A percentile compares a stretch with the other conserved stretches of the same genome.
Evolutionary conservation across 2,113 vertebrate genomes (phyloP).

Genomic region (Bubalus kerabau): DNA sequence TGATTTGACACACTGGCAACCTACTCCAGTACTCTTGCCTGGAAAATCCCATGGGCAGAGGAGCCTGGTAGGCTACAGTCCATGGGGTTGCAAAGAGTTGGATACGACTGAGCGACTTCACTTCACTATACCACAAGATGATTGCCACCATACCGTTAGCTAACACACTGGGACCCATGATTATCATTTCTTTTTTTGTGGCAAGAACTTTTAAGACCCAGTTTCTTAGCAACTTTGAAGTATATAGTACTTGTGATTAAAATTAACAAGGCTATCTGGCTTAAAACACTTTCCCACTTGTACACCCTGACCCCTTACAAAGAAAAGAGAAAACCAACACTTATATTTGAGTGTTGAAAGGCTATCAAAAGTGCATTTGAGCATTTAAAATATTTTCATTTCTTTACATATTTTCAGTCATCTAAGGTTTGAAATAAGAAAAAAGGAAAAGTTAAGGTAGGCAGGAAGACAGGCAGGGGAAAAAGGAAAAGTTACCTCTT

Average conservation of each 20-base stretch:
- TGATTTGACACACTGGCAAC: background rate
- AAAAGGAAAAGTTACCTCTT: background rate
- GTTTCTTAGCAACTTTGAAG: background rate
- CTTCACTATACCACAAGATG: background rate
- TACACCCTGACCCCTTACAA: background rate
- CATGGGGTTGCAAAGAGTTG: background rate
- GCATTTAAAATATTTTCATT: conserved; percentile 3
- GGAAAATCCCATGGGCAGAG: background rate
- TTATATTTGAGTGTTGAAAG: background rate
- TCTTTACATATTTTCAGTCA: background rate
- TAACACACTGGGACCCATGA: background rate
- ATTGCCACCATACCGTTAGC: background rate
- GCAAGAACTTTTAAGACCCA: background rate
- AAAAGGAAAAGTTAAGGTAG: background rate
- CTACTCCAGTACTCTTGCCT: background rate
- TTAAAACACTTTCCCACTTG: background rate
- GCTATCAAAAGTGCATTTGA: background rate
- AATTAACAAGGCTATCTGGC: background rate
- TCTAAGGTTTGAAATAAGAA: background rate
- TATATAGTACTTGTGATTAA: background rate
- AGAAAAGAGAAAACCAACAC: background rate
- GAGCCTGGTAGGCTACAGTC: background rate
- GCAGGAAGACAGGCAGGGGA: background rate
- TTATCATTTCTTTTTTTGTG: background rate
- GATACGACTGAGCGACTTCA: background rate